Base-by-base conservation (phyloP, 23 tunicate genomes). In the Phallusia fumigata region DNA sequence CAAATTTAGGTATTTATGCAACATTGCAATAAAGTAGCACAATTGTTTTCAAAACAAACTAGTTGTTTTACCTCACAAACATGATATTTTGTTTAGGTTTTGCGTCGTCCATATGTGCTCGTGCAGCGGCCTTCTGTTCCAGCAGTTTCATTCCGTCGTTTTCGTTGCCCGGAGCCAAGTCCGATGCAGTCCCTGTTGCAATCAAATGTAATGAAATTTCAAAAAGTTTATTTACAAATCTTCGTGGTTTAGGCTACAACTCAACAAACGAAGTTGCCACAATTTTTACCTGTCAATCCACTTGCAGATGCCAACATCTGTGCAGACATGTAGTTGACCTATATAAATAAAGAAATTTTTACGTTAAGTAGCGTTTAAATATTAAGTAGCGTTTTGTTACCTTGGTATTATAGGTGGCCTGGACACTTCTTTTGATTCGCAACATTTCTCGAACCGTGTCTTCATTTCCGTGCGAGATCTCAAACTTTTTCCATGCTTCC, bases 281-380 rank as follows among this genome's bases (percentile, higher is more conserved):
- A 3, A 40, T 10, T 40, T 35, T 15, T 77, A 85, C 98, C 99
- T 83, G 99, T 96, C 8, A 95, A 51, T 18, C 86, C 85, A 18
- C 89, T 79, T 33, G 95, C 87, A 49, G 89, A 77, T 24, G 99
- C 90, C 73, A 96, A 73, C 99, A 96, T 96, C 35, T 91, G 96
- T 21, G 99, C 99, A 18, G 99, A 88, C 99, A 96, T 96, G 76
- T 83, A 96, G 82, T 96, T 96, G 49, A 94, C 98, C 93, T 88
- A n/a, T n/a, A n/a, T n/a, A n/a, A n/a, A n/a, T n/a, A n/a, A n/a
- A n/a, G n/a, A n/a, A n/a, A n/a, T n/a, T n/a, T n/a, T n/a, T n/a
- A n/a, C n/a, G n/a, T n/a, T n/a, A n/a, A n/a, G n/a, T n/a, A n/a
- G n/a, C n/a, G n/a, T n/a, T n/a, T n/a, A n/a, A n/a, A n/a, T n/a